A percentile compares a stretch with the other conserved stretches of the same genome.
Evolutionary conservation across 2,797 vertebrate genomes (phyloP).

Genomic region (Coluber constrictor): DNA sequence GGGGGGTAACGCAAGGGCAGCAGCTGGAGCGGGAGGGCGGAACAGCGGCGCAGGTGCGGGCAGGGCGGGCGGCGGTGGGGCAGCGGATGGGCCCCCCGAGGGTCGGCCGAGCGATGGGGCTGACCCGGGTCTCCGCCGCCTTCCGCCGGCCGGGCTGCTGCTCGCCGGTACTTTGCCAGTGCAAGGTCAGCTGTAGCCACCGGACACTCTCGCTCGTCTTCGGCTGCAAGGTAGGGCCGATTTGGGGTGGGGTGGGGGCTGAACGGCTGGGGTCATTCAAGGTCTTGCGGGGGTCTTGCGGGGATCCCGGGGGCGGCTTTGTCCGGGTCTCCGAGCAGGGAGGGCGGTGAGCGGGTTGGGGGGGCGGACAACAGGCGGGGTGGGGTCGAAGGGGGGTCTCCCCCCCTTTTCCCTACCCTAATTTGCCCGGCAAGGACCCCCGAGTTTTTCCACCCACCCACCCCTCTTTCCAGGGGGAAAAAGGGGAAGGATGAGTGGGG

Average conservation of each 20-base stretch:
- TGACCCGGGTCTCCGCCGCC: conserved; percentile 73
- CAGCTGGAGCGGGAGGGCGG: neutral
- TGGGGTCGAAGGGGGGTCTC: neutral
- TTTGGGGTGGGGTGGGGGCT: no score
- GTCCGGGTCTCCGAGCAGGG: neutral
- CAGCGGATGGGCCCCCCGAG: neutral
- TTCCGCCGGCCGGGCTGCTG: conserved; percentile 79
- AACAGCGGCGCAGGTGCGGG: neutral
- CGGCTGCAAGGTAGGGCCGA: conserved; percentile 73
- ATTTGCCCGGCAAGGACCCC: neutral
- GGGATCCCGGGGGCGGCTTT: neutral
- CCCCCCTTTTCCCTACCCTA: neutral
- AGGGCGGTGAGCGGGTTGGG: neutral
- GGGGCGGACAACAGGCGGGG: accelerated
- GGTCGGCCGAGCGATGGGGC: conserved; percentile 59
- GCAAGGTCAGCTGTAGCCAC: conserved; percentile 84
- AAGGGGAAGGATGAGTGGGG: neutral
- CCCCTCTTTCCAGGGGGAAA: neutral
- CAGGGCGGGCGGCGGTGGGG: neutral
- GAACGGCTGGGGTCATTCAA: no score
- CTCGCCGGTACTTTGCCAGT: conserved; percentile 84
- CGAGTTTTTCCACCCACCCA: neutral
- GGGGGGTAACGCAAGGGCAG: neutral
- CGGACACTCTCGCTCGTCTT: conserved; percentile 84
- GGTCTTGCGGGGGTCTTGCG: no score